phyloP scores from a whole-genome alignment of 1,140 invertebrate genomes.

The Macrostomum lignano region DNA sequence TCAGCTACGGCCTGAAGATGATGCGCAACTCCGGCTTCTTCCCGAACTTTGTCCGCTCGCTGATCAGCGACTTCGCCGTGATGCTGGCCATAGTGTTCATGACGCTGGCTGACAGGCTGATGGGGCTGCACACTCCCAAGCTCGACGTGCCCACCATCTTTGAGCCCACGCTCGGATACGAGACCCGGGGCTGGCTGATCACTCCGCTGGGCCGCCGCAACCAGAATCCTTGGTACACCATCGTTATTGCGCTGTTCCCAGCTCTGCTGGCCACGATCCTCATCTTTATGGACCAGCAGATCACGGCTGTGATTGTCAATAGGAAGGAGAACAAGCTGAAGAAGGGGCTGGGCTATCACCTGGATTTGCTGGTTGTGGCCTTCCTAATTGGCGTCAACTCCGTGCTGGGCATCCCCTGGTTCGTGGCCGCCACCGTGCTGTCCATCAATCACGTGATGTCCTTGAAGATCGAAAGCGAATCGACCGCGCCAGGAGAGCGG shows the following conservation, averaged over 20 bases:
- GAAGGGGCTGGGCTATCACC: slow-evolving; percentile 65
- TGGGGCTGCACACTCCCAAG: slow-evolving; percentile 26
- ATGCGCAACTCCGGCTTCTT: slow-evolving; percentile 79
- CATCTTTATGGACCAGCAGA: slow-evolving; percentile 28
- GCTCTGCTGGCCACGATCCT: slow-evolving; percentile 20
- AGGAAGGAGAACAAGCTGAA: slow-evolving; percentile 26
- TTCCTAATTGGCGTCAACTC: slow-evolving; percentile 68
- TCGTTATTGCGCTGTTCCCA: slow-evolving; percentile 1
- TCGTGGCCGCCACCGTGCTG: slow-evolving; percentile 77
- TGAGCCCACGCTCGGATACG: slow-evolving; percentile 7
- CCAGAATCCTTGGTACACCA: slow-evolving; percentile 4
- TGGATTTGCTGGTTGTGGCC: slow-evolving; percentile 68
- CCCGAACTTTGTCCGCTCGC: slow-evolving; percentile 33
- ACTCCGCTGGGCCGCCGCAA: slow-evolving; percentile 2
- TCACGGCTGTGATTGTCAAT: slow-evolving; percentile 28
- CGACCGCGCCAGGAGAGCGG: slow-evolving; percentile 82
- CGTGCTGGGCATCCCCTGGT: slow-evolving; percentile 72
- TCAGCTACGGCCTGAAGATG: slow-evolving; percentile 16
- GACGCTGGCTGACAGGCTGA: slow-evolving; percentile 16
- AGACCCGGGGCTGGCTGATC: not conserved
- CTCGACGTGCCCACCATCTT: slow-evolving; percentile 18
- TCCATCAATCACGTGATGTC: slow-evolving; percentile 96
- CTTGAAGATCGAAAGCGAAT: slow-evolving; percentile 74
- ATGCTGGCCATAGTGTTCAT: slow-evolving; percentile 28
- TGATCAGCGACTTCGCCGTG: slow-evolving; percentile 30